phyloP scores from a whole-genome alignment of 2,113 vertebrate species.

The Mus spicilegus region DNA sequence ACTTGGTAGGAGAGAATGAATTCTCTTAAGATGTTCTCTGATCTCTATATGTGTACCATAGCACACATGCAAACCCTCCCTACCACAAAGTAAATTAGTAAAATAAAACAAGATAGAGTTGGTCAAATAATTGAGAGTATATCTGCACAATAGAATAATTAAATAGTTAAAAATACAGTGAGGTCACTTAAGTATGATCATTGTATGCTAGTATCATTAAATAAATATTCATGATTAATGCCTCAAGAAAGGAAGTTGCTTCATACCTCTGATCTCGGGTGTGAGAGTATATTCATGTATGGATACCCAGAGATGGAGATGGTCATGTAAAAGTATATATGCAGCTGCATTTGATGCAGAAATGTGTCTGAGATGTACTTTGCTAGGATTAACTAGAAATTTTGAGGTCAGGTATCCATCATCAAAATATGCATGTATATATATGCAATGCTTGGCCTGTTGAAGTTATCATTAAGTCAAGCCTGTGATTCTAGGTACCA shows the following conservation, averaged over 20 bases:
- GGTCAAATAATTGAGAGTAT: constrained; percentile 10
- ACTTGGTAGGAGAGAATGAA: neutral
- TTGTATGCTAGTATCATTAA: neutral
- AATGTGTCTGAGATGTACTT: no score
- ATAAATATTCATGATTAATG: neutral
- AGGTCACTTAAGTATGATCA: neutral
- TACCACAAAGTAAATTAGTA: neutral
- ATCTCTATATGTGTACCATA: neutral
- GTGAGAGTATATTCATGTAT: neutral
- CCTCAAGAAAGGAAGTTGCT: constrained; percentile 40
- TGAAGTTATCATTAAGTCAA: neutral
- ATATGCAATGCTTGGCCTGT: neutral
- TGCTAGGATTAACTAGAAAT: no score
- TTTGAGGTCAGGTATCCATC: no score
- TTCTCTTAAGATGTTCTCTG: neutral
- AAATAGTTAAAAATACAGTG: neutral
- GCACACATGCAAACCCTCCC: neutral
- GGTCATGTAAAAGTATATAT: neutral
- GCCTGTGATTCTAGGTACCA: neutral
- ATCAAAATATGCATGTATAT: no score
- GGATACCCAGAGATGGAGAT: neutral
- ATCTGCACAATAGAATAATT: neutral
- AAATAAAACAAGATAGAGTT: neutral
- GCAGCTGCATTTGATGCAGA: neutral
- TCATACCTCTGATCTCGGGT: neutral